phyloP scores from a whole-genome alignment of 64 coral and sea anemone genomes.

The Platygyra sinensis region DNA sequence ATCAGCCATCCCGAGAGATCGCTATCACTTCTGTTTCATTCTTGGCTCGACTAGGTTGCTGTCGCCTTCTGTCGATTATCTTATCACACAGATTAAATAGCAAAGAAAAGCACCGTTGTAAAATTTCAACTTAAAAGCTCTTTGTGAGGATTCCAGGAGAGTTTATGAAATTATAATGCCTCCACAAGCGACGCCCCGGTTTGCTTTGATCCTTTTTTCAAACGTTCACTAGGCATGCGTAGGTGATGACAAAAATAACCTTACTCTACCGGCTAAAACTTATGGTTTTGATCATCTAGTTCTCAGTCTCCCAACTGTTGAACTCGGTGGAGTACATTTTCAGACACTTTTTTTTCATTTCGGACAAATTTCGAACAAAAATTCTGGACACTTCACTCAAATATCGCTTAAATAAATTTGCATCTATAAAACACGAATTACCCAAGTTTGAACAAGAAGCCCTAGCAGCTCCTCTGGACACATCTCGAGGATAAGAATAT shows the following conservation, averaged over 20 bases:
- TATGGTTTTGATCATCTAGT: background rate
- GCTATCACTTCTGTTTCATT: conserved; percentile 31
- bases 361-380: too few relatives aligned
- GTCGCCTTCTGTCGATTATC: background rate
- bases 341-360: too few relatives aligned
- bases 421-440: too few relatives aligned
- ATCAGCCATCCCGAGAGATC: conserved; percentile 77
- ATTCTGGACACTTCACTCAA: too few relatives aligned
- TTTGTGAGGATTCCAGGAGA: conserved; percentile 20
- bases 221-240: conserved; percentile 23
- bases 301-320: background rate
- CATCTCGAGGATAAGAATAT: too few relatives aligned
- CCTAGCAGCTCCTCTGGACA: too few relatives aligned
- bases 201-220: conserved; percentile 1
- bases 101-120: background rate
- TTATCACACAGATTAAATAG: background rate
- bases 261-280: background rate
- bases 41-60: background rate
- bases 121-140: conserved; percentile 11
- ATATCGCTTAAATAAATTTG: too few relatives aligned
- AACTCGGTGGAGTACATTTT: too few relatives aligned
- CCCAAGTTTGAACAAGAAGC: too few relatives aligned
- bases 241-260: conserved; percentile 20
- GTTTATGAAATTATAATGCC: conserved; percentile 8
- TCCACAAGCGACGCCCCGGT: conserved; percentile 28